Percentiles rank a stretch among this genome's conserved stretches.
phyloP scores from a whole-genome alignment of 2,113 vertebrate genomes.

The Todiramphus saurophagus region DNA sequence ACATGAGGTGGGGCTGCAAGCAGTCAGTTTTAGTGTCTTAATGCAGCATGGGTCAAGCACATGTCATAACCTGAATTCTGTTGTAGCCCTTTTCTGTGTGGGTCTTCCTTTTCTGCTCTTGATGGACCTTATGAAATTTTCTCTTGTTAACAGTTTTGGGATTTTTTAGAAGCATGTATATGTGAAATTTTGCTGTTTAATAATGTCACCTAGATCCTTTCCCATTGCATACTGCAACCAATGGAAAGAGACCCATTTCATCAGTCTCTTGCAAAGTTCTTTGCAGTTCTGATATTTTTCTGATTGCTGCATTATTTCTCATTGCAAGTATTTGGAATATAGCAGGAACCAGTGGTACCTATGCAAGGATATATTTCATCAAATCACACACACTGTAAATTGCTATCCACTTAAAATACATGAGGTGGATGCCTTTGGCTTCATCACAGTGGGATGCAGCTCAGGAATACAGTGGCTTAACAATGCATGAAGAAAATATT shows the following conservation, averaged over 20 bases:
- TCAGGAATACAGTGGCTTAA: background rate
- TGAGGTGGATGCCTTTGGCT: background rate
- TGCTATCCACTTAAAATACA: background rate
- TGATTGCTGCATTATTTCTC: background rate
- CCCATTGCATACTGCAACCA: background rate
- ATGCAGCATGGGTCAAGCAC: background rate
- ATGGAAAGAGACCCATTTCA: background rate
- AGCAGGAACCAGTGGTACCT: background rate
- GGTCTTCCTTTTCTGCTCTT: background rate
- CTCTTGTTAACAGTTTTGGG: background rate
- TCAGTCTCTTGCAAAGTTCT: background rate
- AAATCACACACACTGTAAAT: background rate
- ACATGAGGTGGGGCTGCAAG: background rate
- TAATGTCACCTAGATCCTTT: background rate
- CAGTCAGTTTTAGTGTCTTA: background rate
- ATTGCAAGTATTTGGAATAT: background rate
- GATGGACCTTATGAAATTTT: background rate
- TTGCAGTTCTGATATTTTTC: background rate
- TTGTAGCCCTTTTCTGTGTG: background rate
- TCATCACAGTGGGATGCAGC: background rate
- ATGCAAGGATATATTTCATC: background rate
- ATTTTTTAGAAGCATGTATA: background rate
- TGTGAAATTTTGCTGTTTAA: background rate
- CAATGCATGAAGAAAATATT: background rate
- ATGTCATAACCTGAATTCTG: background rate